Evolutionary conservation across 2,113 vertebrate genomes (phyloP).

Genomic region (Tragelaphus strepsiceros): DNA sequence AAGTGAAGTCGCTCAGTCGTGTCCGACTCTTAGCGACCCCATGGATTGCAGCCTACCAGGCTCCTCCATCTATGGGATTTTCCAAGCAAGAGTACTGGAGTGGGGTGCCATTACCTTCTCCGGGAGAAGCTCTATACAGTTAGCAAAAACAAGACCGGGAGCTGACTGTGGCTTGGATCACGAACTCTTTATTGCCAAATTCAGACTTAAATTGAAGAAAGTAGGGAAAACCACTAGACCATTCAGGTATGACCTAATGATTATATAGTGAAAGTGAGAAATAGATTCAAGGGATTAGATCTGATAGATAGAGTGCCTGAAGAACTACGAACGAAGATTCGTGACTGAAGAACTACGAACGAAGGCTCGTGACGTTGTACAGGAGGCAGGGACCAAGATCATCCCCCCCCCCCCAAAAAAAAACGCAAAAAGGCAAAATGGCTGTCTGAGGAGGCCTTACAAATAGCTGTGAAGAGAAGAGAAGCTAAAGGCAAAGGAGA

Average conservation of each 20-base stretch:
- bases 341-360: background rate
- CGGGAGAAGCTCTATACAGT: background rate
- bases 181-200: background rate
- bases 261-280: background rate
- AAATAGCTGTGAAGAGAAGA: background rate
- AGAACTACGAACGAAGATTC: background rate
- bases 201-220: background rate
- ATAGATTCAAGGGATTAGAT: background rate
- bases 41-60: no score
- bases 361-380: background rate
- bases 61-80: no score
- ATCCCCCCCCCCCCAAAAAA: background rate
- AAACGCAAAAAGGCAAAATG: background rate
- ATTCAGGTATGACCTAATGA: background rate
- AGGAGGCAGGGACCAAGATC: background rate
- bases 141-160: background rate
- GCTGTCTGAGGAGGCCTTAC: background rate
- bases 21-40: no score
- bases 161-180: background rate
- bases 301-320: background rate
- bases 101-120: no score
- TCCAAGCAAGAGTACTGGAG: no score
- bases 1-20: no score
- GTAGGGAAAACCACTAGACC: background rate
- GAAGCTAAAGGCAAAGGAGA: background rate